Conservation (phyloP, 53 echinoderm and acorn worm genomes). For the Apostichopus leukothele region DNA sequence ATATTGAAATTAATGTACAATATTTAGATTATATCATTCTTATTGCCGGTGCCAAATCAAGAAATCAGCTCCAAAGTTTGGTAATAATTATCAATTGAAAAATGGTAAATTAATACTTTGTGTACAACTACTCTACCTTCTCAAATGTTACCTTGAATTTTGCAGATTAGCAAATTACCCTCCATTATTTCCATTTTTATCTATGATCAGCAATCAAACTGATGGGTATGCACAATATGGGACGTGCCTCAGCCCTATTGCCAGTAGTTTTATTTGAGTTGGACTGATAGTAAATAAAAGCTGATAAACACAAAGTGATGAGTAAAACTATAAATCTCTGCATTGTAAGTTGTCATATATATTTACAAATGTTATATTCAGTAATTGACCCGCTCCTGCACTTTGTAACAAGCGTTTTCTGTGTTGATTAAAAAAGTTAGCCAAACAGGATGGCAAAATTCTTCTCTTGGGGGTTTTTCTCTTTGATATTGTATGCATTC, state of each 20-base stretch:
- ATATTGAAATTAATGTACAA: too few species aligned
- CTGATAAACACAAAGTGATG: not conserved
- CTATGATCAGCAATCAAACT: not conserved
- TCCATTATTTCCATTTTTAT: not conserved
- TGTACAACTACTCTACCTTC: too few species aligned
- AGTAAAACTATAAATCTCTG: not conserved
- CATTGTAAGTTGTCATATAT: not conserved
- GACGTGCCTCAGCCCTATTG: not conserved
- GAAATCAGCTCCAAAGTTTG: too few species aligned
- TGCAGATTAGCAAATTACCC: not conserved
- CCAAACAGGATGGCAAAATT: not conserved
- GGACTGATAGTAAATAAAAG: not conserved
- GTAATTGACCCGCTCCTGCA: conserved; percentile 15
- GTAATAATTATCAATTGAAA: too few species aligned
- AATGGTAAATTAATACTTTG: too few species aligned
- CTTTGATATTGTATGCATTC: not conserved
- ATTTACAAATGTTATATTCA: not conserved
- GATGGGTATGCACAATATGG: not conserved
- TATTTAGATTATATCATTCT: too few species aligned
- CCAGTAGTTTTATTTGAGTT: not conserved
- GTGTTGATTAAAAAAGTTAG: too few species aligned
- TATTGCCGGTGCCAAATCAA: too few species aligned
- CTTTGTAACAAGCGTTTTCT: not conserved
- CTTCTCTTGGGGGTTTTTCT: not conserved
- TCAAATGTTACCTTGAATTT: not conserved